Percentiles rank a stretch among this genome's conserved stretches.
These are phyloP conservation scores for Oligia latruncula DNA, from an alignment of 2,888 invertebrate species.

Conservation along the genomic window DNA sequence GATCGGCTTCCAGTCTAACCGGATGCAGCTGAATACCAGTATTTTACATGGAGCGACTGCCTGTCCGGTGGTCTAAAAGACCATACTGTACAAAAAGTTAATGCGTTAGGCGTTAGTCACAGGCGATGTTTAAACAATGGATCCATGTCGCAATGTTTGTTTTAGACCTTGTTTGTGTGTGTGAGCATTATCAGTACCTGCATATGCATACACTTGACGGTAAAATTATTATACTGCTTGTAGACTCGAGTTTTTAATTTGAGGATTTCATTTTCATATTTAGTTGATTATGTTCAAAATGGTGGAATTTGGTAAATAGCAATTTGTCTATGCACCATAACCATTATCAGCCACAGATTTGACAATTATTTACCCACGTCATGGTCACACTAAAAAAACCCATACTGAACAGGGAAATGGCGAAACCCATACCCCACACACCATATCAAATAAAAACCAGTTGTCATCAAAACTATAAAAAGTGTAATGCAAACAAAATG, in stretches of 20 bases:
- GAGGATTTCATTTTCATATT: background rate
- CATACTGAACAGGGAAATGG: conserved; percentile 4
- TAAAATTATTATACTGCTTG: conserved; percentile 47
- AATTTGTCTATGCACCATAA: background rate
- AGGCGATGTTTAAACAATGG: conserved; percentile 65
- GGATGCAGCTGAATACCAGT: too few relatives aligned
- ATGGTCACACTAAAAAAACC: background rate
- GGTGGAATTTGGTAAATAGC: background rate
- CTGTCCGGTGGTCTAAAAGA: conserved; percentile 42
- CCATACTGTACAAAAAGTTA: conserved; percentile 43
- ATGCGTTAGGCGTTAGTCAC: conserved; percentile 63
- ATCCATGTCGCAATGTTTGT: conserved; percentile 66
- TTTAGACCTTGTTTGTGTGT: conserved; percentile 43
- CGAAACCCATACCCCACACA: conserved; percentile 8
- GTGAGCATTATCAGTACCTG: conserved; percentile 63
- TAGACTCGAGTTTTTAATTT: conserved; percentile 15
- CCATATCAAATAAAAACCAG: conserved; percentile 39
- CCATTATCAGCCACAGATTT: background rate
- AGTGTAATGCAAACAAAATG: conserved; percentile 41
- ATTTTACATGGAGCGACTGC: too few relatives aligned
- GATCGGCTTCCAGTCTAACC: too few relatives aligned
- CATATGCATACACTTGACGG: conserved; percentile 48
- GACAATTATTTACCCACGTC: background rate
- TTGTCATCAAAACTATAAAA: conserved; percentile 44
- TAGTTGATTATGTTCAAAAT: background rate